Base-by-base conservation (phyloP, 2,888 invertebrate species). In the Scaptomyza reducta region DNA sequence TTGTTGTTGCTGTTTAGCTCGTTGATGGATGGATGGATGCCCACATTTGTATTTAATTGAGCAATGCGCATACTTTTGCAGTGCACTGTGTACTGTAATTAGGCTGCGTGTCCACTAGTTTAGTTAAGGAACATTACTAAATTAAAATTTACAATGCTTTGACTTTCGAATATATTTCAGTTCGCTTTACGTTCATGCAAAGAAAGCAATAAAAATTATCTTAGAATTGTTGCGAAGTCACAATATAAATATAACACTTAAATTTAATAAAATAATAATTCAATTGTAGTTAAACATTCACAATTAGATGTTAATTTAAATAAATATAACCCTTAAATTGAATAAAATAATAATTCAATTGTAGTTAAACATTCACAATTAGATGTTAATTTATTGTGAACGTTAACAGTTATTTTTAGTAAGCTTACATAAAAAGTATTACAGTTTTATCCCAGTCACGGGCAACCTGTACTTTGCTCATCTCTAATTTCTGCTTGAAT, bases 41-140 rank as follows among this genome's bases (percentile, higher is more conserved):
- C 75, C 83, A 77, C 87, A 74, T 86, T 77, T 75, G 84, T 83
- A 79, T 79, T 83, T 84, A 84, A 84, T 88, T 88, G 87, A 74
- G 78, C 78, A 80, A 80, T 72, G 70, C 71, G 84, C 80, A 77
- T 83, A 74, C 61, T 67, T 78, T 65, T 72, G 10, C 66, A 66
- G 47, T 65, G 66, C 54, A 67, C 68, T 70, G 69, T 68, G 65
- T 50, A 40, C 54, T 64, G 70, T 68, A 76, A 76, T 87, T 87
- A 78, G 69, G 64, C 54, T 51, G 64, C 61, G 55, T 61, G 62
- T 70, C 66, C 67, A 74, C 58, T 53, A 44, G n/a, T 25, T 35
- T 49, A 40, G 18, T 14, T 33, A 40, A 9, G 18, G 14, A 42
- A 58, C 53, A 44, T 66, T 58, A 61, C 58, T 49, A n/a, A 57